Conservation (phyloP, 2,888 invertebrate species). For the Heliconius ismenius region DNA sequence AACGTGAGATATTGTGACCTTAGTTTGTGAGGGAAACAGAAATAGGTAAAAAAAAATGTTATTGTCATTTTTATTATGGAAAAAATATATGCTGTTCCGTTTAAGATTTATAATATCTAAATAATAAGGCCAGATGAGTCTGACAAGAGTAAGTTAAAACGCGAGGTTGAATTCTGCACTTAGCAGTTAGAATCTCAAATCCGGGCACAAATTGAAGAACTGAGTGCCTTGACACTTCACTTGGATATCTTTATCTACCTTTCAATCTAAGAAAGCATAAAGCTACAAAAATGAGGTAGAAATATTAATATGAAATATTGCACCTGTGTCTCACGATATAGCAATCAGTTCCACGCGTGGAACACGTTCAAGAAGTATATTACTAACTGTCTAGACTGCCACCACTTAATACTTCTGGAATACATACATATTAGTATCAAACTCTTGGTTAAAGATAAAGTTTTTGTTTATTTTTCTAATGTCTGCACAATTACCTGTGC, state of each 20-base stretch:
- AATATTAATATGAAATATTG: neutral
- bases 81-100: no score
- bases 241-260: no score
- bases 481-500: neutral
- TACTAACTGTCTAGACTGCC: conserved; percentile 34
- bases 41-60: neutral
- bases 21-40: neutral
- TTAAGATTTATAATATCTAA: no score
- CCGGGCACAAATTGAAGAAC: no score
- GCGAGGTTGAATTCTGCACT: no score
- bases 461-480: neutral
- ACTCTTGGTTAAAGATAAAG: neutral
- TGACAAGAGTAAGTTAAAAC: no score
- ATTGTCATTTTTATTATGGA: no score
- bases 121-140: no score
- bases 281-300: neutral
- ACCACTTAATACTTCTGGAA: conserved; percentile 4
- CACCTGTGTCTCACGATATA: conserved; percentile 15
- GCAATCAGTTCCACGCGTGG: conserved; percentile 35
- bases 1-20: conserved; percentile 9
- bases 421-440: conserved; percentile 13
- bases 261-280: neutral
- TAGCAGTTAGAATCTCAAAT: no score
- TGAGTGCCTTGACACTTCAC: no score
- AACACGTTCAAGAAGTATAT: conserved; percentile 42